These are phyloP conservation scores for Echeneis naucrates DNA, from an alignment of 2,797 vertebrate genomes.

Conservation along the genomic window DNA sequence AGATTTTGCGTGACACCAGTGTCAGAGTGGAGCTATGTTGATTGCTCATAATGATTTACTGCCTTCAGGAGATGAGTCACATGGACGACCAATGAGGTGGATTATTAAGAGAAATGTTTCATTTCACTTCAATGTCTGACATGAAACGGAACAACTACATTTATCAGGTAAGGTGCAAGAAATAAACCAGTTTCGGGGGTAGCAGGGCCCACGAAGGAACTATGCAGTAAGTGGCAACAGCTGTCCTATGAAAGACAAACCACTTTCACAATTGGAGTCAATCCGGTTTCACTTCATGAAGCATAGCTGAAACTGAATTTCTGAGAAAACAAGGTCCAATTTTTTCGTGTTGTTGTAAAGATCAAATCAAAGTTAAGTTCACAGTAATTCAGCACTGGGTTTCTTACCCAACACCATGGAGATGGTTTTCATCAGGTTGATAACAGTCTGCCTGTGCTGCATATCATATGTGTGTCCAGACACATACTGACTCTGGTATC, in stretches of 20 bases:
- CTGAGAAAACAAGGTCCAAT: neutral
- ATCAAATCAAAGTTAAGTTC: too few relatives aligned
- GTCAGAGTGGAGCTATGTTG: neutral
- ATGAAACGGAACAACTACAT: neutral
- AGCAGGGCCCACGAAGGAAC: neutral
- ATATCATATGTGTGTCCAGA: slow-evolving; percentile 84
- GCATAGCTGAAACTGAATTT: neutral
- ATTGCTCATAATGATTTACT: neutral
- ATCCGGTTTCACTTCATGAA: neutral
- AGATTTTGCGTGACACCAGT: neutral
- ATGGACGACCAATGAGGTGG: neutral
- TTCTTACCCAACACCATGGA: slow-evolving; percentile 92
- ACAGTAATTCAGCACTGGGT: neutral
- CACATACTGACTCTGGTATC: slow-evolving; percentile 80
- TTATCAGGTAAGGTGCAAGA: neutral
- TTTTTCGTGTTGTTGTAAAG: too few relatives aligned
- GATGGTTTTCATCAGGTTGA: slow-evolving; percentile 94
- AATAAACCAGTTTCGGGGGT: neutral
- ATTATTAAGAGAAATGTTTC: neutral
- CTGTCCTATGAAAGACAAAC: neutral
- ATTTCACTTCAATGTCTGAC: neutral
- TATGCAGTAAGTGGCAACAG: neutral
- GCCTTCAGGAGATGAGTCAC: slow-evolving; percentile 1
- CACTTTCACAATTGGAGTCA: neutral
- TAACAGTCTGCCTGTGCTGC: slow-evolving; percentile 85